Percentiles rank a stretch among this genome's conserved stretches.
Conservation (phyloP, 2,113 vertebrate genomes). For the Pelmatolapia mariae region DNA sequence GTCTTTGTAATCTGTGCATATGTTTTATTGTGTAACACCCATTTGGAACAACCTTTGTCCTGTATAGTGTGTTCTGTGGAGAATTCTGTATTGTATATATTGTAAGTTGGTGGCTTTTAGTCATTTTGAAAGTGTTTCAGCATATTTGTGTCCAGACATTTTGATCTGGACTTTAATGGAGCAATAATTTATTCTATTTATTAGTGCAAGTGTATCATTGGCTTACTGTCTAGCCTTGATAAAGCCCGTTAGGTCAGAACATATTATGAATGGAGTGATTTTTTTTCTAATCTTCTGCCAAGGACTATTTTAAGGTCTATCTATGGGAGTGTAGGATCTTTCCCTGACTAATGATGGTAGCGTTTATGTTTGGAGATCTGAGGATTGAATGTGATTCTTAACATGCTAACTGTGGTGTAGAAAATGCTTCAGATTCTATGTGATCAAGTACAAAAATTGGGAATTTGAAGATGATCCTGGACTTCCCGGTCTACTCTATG, state of each 20-base stretch:
- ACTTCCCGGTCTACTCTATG: not conserved
- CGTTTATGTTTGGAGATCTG: not conserved
- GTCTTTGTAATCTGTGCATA: not conserved
- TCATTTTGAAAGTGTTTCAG: not conserved
- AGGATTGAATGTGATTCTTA: fast-evolving
- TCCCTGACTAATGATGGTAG: not conserved
- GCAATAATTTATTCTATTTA: not conserved
- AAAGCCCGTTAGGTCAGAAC: not conserved
- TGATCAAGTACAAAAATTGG: not conserved
- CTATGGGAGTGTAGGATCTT: not conserved
- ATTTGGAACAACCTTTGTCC: not conserved
- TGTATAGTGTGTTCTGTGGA: not conserved
- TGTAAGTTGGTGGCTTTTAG: not conserved
- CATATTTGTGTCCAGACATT: not conserved
- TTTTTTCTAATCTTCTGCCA: not conserved
- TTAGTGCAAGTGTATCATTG: fast-evolving
- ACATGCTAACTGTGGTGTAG: not conserved
- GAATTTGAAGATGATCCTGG: not conserved
- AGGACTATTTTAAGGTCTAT: not conserved
- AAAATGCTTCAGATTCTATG: not conserved
- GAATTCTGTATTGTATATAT: not conserved
- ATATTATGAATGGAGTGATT: not conserved
- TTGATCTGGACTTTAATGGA: not conserved
- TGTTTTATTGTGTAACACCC: not conserved
- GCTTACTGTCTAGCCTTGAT: not conserved